These are phyloP conservation scores for Ophioderma brevispina DNA, from an alignment of 35 echinoderm and acorn worm genomes.

Conservation along the genomic window DNA sequence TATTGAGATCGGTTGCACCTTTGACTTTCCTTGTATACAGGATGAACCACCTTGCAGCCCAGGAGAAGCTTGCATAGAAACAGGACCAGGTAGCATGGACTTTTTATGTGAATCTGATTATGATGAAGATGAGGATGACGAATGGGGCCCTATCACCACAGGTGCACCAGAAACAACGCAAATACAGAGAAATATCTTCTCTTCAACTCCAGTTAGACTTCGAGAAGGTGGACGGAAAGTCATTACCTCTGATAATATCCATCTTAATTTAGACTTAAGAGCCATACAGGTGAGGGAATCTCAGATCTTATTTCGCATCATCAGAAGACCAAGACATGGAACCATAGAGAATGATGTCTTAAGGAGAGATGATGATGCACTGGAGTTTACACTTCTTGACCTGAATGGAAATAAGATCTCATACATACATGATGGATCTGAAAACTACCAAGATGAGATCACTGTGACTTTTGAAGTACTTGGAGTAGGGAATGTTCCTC, in stretches of 20 bases:
- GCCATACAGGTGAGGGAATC: conserved; percentile 67
- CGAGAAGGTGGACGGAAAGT: conserved; percentile 67
- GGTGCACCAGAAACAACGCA: neutral
- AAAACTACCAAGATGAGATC: conserved; percentile 84
- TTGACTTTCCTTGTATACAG: conserved; percentile 74
- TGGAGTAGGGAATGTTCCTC: conserved; percentile 60
- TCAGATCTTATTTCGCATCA: conserved; percentile 75
- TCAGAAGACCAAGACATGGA: conserved; percentile 59
- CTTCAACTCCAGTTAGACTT: conserved; percentile 30
- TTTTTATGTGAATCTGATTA: conserved; percentile 57
- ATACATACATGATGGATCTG: conserved; percentile 92
- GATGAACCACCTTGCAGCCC: conserved; percentile 63
- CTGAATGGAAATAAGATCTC: conserved; percentile 76
- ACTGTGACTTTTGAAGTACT: conserved; percentile 70
- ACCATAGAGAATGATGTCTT: conserved; percentile 64
- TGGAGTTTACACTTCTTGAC: conserved; percentile 84
- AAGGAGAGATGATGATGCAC: conserved; percentile 41
- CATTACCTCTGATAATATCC: conserved; percentile 61
- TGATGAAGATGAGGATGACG: neutral
- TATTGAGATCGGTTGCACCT: conserved; percentile 80
- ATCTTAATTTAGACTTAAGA: conserved; percentile 71
- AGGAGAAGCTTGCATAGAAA: conserved; percentile 63
- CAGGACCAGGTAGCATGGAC: conserved; percentile 51
- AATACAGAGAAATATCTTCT: neutral
- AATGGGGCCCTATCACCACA: neutral